Evolutionary conservation across 2,888 invertebrate species (phyloP), one percentile per base, ranked within the genome.

Genomic region (Tetranychus piercei): DNA sequence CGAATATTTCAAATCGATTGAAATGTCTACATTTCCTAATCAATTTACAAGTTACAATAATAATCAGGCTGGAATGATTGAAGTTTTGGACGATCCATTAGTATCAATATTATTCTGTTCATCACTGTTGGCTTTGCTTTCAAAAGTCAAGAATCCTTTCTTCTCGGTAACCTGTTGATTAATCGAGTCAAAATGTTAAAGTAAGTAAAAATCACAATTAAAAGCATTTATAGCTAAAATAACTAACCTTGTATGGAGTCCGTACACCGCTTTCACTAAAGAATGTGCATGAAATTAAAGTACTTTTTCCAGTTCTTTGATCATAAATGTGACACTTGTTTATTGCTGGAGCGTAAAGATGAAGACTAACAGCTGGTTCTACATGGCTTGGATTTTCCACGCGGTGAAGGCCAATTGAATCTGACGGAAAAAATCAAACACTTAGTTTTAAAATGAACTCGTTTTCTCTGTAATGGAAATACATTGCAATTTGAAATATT

Each of bases 261-360:
- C 87, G 88, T 80, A 90, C 87, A 64, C 96, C 96, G 81, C 87
- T 91, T 84, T 90, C 89, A 75, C 93, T 93, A 90, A 92, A 94
- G 84, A 96, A 97, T 0, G 94, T 94, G 65, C 94, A 91, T 75
- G 85, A 86, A 76, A 87, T 85, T 71, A 84, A 83, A 0, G 87
- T 87, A 69, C 86, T 87, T 78, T 89, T 89, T 18, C 94, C 94
- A 0, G 93, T 93, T 78, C 89, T 88, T 80, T 92, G 89, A 81
- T 97, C 94, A 82, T 97, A 99, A 45, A 92, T 88, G 45, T 88
- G 86, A 82, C 97, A 99, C 78, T 87, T 85, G 79, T 88, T 86
- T 81, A 92, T 97, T 0, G 95, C 95, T 0, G 95, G 99, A 79
- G 91, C 91, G 83, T 99, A 99, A 3, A 99, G 86, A 82, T 99